A percentile compares a stretch with the other conserved stretches of the same genome.
Conservation (phyloP, 2,888 invertebrate species). For the Troilus luridus region DNA sequence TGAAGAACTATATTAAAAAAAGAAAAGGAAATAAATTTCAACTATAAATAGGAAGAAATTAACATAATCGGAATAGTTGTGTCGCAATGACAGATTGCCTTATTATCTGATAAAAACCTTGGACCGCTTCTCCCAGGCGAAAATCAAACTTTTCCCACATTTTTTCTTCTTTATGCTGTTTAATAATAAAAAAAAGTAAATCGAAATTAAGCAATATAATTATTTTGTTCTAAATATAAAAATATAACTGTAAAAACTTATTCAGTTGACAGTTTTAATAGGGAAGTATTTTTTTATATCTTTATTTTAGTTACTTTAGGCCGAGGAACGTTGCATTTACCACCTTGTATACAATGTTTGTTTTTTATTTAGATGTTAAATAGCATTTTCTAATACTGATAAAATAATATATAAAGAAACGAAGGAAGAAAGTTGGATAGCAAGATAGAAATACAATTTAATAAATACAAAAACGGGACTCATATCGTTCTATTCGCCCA, state of each 20-base stretch:
- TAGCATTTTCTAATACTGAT: background rate
- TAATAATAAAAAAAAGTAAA: too few species aligned
- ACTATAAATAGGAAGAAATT: background rate
- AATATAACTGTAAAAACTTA: too few species aligned
- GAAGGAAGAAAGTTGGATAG: background rate
- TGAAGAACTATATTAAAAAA: background rate
- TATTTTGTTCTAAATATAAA: too few species aligned
- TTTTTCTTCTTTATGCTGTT: too few species aligned
- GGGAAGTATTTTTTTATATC: too few species aligned
- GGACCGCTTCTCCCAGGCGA: background rate
- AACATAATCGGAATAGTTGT: background rate
- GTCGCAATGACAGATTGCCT: background rate
- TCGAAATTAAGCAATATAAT: too few species aligned
- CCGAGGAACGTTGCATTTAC: too few species aligned
- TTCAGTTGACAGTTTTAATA: too few species aligned
- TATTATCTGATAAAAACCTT: constrained; percentile 1
- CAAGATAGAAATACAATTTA: background rate
- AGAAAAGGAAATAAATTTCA: background rate
- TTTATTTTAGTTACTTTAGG: too few species aligned
- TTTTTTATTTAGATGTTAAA: background rate
- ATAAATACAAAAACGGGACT: background rate
- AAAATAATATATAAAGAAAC: background rate
- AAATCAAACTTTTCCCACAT: background rate
- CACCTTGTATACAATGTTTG: background rate
- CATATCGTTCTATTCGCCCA: background rate